Evolutionary conservation across 92 coral and sea anemone species (phyloP).

Genomic region (Hydrozoanthus gracilis): DNA sequence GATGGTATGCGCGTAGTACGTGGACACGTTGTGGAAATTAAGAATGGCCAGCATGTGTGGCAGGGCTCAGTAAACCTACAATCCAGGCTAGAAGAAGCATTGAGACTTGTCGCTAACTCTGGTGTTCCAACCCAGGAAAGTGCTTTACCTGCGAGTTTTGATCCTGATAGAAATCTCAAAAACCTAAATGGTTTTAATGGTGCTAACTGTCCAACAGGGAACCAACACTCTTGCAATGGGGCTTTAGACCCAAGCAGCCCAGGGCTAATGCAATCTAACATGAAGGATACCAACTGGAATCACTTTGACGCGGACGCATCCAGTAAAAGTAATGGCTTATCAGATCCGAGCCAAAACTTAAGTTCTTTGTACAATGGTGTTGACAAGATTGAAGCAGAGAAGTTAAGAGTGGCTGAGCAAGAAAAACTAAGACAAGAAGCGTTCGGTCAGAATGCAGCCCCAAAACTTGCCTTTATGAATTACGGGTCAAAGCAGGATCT

Average conservation of each 20-base stretch:
- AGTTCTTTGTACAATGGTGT: background rate
- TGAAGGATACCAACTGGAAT: background rate
- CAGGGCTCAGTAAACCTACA: conserved; percentile 2
- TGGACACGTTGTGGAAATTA: conserved; percentile 68
- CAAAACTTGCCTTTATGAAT: conserved; percentile 85
- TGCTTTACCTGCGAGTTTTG: background rate
- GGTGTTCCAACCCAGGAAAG: background rate
- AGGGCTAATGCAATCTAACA: conserved; percentile 11
- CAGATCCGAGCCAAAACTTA: conserved; percentile 24
- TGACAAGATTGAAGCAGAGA: conserved; percentile 33
- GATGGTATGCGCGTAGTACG: conserved; percentile 66
- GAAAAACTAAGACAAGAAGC: conserved; percentile 87
- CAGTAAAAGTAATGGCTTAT: background rate
- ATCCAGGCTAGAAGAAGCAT: conserved; percentile 11
- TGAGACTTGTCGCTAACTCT: conserved; percentile 2
- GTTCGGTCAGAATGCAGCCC: conserved; percentile 75
- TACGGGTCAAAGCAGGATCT: conserved; percentile 59
- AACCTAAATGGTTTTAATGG: conserved; percentile 23
- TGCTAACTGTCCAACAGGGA: background rate
- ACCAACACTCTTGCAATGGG: conserved; percentile 10
- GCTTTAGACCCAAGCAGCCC: background rate
- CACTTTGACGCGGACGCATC: background rate
- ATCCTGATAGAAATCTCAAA: background rate
- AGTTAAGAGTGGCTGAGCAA: conserved; percentile 67
- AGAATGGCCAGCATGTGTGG: conserved; percentile 67